Conservation (phyloP, 2,888 invertebrate genomes). For the Macaria notata region DNA sequence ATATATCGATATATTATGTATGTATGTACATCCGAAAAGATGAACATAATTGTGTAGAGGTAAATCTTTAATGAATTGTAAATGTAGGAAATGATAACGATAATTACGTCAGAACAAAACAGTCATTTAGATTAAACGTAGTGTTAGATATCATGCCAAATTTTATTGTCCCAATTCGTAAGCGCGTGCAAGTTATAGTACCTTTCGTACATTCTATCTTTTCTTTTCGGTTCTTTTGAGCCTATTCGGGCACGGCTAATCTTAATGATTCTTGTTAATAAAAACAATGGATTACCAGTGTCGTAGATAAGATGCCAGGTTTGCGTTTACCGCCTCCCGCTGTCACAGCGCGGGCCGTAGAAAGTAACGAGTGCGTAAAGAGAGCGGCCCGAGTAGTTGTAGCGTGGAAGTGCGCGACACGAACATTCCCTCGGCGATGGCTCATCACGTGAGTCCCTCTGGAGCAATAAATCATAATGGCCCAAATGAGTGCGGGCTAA, state of each 20-base stretch:
- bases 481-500: slow-evolving; percentile 54
- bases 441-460: slow-evolving; percentile 45
- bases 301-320: slow-evolving; percentile 10
- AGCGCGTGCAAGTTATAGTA: no score
- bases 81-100: no score
- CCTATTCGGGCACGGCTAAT: slow-evolving; percentile 1
- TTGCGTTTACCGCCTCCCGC: slow-evolving; percentile 12
- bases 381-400: slow-evolving; percentile 17
- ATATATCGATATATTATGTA: no score
- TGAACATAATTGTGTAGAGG: no score
- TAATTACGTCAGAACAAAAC: no score
- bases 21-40: no score
- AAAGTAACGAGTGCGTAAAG: slow-evolving; percentile 17
- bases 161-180: no score
- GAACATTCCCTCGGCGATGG: slow-evolving; percentile 25
- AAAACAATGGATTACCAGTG: slow-evolving; percentile 14
- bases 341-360: slow-evolving; percentile 4
- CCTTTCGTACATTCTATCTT: no score
- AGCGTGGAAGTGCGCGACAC: slow-evolving; percentile 14
- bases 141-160: no score
- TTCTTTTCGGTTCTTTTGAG: slow-evolving; percentile 10
- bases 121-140: no score
- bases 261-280: slow-evolving; percentile 14
- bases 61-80: no score
- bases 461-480: slow-evolving; percentile 49